Evolutionary conservation across 2,113 vertebrate genomes (phyloP).

Genomic region (Entosphenus tridentatus): DNA sequence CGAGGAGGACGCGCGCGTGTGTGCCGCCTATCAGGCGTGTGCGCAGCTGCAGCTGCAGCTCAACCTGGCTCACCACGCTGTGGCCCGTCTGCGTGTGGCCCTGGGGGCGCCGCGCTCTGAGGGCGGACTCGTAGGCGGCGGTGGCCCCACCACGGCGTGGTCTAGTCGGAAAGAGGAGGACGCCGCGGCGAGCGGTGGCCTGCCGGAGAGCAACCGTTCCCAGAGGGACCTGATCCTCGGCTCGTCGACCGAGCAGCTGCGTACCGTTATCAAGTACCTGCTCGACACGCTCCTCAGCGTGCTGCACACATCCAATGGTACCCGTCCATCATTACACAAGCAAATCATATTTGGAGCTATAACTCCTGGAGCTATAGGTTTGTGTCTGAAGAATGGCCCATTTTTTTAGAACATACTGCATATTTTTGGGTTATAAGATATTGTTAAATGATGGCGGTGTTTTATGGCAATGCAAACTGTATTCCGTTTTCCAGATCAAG

Average conservation of each 20-base stretch:
- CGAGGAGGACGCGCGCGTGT: conserved; percentile 83
- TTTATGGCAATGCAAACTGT: too few species aligned
- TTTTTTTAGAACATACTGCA: too few species aligned
- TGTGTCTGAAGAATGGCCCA: too few species aligned
- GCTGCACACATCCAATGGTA: conserved; percentile 82
- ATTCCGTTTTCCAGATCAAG: too few species aligned
- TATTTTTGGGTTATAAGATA: too few species aligned
- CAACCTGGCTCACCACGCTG: conserved; percentile 84
- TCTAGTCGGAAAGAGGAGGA: conserved; percentile 32
- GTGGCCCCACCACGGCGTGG: too few species aligned
- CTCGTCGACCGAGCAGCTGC: conserved; percentile 82
- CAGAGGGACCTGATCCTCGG: conserved; percentile 49
- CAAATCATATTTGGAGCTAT: too few species aligned
- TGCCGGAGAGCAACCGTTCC: conserved; percentile 8
- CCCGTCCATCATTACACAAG: conserved; percentile 14
- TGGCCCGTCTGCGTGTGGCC: conserved; percentile 69
- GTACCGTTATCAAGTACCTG: conserved; percentile 82
- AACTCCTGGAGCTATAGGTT: too few species aligned
- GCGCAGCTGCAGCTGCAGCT: conserved; percentile 90
- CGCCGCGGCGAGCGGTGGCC: conserved; percentile 9
- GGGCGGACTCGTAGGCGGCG: background rate
- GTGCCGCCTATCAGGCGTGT: conserved; percentile 94
- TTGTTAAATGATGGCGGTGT: too few species aligned
- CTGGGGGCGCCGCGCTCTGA: conserved; percentile 32
- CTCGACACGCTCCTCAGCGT: conserved; percentile 90